Evolutionary conservation across 2,797 vertebrate species (phyloP), one percentile per base, ranked within the genome.

Genomic region (Fundulus diaphanus): DNA sequence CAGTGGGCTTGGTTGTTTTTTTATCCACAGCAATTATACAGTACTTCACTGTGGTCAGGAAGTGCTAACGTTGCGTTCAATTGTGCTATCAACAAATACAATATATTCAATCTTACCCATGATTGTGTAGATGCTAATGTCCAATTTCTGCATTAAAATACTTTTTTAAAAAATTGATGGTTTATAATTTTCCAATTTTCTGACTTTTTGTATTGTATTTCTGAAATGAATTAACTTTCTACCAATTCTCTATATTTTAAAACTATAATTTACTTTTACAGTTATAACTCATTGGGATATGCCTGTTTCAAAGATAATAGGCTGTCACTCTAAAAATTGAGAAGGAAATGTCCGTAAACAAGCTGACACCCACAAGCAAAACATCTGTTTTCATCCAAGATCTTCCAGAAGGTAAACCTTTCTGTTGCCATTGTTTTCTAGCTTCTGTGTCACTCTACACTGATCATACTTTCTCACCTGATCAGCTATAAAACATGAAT

Each of bases 401-500:
- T 42, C 22, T 15, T 40, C 63, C 2, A 2, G 37, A 48, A 66
- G 24, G 2, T 12, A 18, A 2, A 22, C 35, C 52, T 27, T 72
- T 42, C 18, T 31, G 46, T 48, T 59, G 24, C 22, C 66, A 1
- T n/a, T 11, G 13, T 57, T 72, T 49, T 24, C 27, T 37, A 69
- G 11, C 2, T 59, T 71, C n/a, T 3, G 40, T 48, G n/a, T 35
- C 54, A 33, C 24, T 29, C 20, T 33, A 20, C 29, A 51, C 8
- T 31, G 5, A 20, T 1, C 1, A 3, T n/a, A 63, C 1, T 27
- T 69, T 49, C 68, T 49, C 49, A 35, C 63, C 67, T 66, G 78
- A 42, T 65, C 46, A 48, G 33, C 9, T 29, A 65, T 57, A 35
- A 51, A 74, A 82, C 31, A 18, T 42, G n/a, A 82, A 80, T 79